Base-by-base conservation (phyloP, 2,797 vertebrate species). In the Tokudaia muenninki region DNA sequence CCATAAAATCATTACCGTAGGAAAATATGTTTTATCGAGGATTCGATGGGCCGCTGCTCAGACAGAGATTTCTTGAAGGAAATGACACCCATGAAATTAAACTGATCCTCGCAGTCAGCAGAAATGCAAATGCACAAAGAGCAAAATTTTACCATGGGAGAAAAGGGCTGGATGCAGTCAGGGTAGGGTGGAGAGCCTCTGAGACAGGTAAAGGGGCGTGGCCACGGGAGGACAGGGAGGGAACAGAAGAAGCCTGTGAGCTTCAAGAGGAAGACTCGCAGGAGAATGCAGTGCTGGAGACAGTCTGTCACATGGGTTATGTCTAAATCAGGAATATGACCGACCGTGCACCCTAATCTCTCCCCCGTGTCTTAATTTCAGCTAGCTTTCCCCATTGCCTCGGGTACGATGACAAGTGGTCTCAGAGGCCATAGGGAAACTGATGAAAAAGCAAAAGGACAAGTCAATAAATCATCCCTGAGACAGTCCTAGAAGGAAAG, bases 21-120 rank as follows among this genome's bases (percentile, higher is more conserved):
- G 98, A 99, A 99, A 99, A 98, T 98, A 98, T 98, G 98, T 99
- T 99, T 99, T 99, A 99, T 98, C 98, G 98, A 98, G 98, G 98
- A 98, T 98, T 98, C 97, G 97, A 98, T 90, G 98, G 98, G 98
- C 98, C 67, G 94, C 98, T 98, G 98, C 98, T 98, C 98, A 98
- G 98, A 98, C 98, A 98, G 98, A 98, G 98, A 98, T 98, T 98
- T 98, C 98, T 99, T 98, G 98, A 98, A 99, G 98, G 98, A 98
- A 99, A 98, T 98, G 98, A 99, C 98, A 99, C 98, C 98, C 98
- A 98, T 99, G 98, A 99, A 99, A 99, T 99, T 99, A 99, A 98
- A 98, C 98, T 94, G 86, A 98, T 98, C 98, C 97, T 98, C 83
- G 95, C 97, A 99, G 98, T 99, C 98, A 99, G 98, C 98, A 98